Conservation (phyloP, 2,113 vertebrate genomes). For the Poecile atricapillus region DNA sequence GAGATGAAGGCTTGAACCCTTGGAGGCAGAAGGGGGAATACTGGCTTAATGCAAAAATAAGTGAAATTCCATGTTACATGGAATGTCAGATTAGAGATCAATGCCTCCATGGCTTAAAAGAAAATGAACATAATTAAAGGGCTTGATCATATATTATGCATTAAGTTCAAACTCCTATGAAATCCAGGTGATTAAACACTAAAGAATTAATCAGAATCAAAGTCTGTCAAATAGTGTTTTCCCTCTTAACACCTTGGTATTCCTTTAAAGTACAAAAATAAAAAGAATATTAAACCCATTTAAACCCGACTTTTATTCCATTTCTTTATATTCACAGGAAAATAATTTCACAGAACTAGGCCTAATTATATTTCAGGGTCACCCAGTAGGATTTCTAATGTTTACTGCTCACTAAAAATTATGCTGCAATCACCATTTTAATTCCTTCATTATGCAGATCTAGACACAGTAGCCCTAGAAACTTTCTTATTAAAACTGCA, state of each 20-base stretch:
- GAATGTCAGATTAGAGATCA: constrained; percentile 56
- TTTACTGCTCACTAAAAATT: constrained; percentile 9
- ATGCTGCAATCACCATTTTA: not conserved
- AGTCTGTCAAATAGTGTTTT: constrained; percentile 25
- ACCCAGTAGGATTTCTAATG: not conserved
- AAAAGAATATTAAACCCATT: not conserved
- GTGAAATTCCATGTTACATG: constrained; percentile 50
- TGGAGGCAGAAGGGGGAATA: constrained; percentile 11
- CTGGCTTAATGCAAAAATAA: constrained; percentile 42
- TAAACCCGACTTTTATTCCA: not conserved
- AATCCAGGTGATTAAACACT: constrained; percentile 45
- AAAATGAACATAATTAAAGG: constrained; percentile 55
- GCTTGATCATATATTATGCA: constrained; percentile 22
- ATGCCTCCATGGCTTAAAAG: constrained; percentile 14
- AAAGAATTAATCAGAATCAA: constrained; percentile 45
- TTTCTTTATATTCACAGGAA: not conserved
- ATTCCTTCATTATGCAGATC: constrained; percentile 30
- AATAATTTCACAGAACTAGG: constrained; percentile 10
- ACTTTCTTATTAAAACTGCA: constrained; percentile 3
- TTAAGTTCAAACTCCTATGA: constrained; percentile 27
- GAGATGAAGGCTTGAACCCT: constrained; percentile 24
- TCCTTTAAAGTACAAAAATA: constrained; percentile 24
- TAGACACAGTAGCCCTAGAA: not conserved
- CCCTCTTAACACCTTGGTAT: constrained; percentile 2
- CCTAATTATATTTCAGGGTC: not conserved